Percentiles rank a stretch among this genome's conserved stretches.
phyloP scores from a whole-genome alignment of 2,113 vertebrate genomes.

The Boulengeromyrus knoepffleri region DNA sequence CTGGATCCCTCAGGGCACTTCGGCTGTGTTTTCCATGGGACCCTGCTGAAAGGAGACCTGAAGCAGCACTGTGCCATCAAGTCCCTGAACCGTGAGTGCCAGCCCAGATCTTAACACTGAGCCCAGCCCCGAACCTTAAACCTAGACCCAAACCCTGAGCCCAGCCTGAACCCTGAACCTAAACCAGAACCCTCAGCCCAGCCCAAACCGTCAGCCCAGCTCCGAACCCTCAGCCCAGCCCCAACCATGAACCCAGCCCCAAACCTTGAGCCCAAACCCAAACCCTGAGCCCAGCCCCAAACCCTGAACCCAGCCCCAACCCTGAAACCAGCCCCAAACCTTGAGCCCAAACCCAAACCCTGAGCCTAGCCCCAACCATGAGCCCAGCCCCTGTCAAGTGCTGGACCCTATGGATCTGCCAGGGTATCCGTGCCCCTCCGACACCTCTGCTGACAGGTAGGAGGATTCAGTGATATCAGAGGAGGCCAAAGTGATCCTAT shows the following conservation, averaged over 20 bases:
- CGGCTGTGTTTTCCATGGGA: constrained; percentile 95
- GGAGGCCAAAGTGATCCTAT: neutral
- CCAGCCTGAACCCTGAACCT: neutral
- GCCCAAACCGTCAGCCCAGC: neutral
- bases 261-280: too few relatives aligned
- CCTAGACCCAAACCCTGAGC: neutral
- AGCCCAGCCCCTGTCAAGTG: neutral
- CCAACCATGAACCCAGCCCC: too few relatives aligned
- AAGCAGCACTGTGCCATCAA: constrained; percentile 94
- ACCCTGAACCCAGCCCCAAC: neutral
- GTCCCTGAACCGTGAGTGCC: constrained; percentile 88
- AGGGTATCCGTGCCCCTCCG: neutral
- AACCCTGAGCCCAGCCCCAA: neutral
- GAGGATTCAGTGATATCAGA: neutral
- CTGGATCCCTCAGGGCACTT: constrained; percentile 76
- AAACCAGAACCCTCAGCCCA: neutral
- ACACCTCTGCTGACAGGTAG: neutral
- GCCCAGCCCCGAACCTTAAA: neutral
- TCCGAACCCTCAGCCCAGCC: neutral
- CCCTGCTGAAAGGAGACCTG: constrained; percentile 75
- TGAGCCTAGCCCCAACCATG: neutral
- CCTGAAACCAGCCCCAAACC: neutral
- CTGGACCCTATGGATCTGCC: neutral
- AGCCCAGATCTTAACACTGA: neutral
- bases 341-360: too few relatives aligned